A percentile compares a stretch with the other conserved stretches of the same genome.
Conservation (phyloP, 2,797 vertebrate genomes). For the Echeneis naucrates region DNA sequence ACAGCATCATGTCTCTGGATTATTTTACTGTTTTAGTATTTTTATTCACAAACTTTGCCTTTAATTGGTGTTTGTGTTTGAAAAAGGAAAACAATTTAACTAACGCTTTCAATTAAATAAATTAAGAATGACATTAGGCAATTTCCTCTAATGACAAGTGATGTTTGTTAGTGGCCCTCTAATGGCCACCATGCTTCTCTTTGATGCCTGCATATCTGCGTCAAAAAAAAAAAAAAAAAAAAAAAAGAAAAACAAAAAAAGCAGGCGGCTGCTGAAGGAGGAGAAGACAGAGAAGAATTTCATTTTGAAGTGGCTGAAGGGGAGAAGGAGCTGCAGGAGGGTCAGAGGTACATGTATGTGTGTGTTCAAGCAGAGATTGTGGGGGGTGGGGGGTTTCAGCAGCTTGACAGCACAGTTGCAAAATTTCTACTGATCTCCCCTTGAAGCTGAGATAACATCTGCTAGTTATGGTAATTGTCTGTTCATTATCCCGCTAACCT, state of each 20-base stretch:
- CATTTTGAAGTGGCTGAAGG: constrained; percentile 91
- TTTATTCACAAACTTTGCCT: neutral
- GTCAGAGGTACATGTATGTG: constrained; percentile 29
- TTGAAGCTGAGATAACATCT: constrained; percentile 83
- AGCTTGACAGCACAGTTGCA: constrained; percentile 89
- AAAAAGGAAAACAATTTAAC: neutral
- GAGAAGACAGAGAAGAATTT: constrained; percentile 87
- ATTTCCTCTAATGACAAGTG: constrained; percentile 34
- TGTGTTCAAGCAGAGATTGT: constrained; percentile 20
- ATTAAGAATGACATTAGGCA: constrained; percentile 16
- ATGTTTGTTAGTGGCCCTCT: constrained; percentile 45
- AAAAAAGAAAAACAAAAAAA: constrained; percentile 68
- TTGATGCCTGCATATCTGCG: constrained; percentile 90
- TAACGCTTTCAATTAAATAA: constrained; percentile 5
- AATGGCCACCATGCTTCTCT: constrained; percentile 82
- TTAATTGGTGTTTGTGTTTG: neutral
- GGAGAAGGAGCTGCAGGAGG: constrained; percentile 29
- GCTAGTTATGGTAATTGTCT: constrained; percentile 82
- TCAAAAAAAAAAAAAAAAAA: too few relatives aligned
- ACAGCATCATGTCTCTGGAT: constrained; percentile 35
- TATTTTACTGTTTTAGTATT: neutral
- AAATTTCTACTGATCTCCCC: constrained; percentile 81
- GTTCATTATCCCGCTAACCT: constrained; percentile 76
- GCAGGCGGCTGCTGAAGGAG: constrained; percentile 60
- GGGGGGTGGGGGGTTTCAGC: constrained; percentile 75